Evolutionary conservation across 2,113 vertebrate genomes (phyloP).

Genomic region (Pseudorhombus dupliciocellatus): DNA sequence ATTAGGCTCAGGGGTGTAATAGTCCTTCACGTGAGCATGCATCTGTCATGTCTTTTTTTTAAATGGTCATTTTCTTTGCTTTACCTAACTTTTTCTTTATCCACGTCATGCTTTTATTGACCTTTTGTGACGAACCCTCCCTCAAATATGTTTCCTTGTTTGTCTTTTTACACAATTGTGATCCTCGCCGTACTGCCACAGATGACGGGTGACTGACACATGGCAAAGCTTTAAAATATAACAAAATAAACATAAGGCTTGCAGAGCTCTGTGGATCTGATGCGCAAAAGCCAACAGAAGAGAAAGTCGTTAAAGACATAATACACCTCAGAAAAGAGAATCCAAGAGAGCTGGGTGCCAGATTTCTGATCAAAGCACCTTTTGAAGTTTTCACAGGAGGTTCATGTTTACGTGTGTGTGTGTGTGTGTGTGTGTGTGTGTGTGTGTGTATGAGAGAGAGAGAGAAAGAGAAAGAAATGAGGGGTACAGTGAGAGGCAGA

Average conservation of each 20-base stretch:
- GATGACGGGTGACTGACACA: slow-evolving; percentile 37
- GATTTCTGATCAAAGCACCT: slow-evolving; percentile 79
- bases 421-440: slow-evolving; percentile 38
- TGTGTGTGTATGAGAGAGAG: slow-evolving; percentile 29
- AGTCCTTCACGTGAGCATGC: slow-evolving; percentile 18
- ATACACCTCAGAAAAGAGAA: slow-evolving; percentile 73
- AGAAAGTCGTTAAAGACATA: slow-evolving; percentile 72
- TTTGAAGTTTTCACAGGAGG: slow-evolving; percentile 75
- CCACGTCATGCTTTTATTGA: neutral
- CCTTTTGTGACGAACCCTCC: slow-evolving; percentile 20
- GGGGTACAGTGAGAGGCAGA: neutral
- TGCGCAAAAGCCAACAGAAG: slow-evolving; percentile 60
- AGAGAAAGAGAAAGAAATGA: slow-evolving; percentile 11
- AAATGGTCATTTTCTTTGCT: neutral
- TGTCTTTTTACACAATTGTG: slow-evolving; percentile 36
- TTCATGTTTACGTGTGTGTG: slow-evolving; percentile 46
- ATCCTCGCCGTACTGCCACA: slow-evolving; percentile 14
- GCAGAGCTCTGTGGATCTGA: slow-evolving; percentile 55
- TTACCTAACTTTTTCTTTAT: slow-evolving; percentile 16
- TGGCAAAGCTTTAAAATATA: slow-evolving; percentile 64
- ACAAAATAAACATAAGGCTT: slow-evolving; percentile 63
- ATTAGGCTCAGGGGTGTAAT: slow-evolving; percentile 61
- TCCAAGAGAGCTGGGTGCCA: slow-evolving; percentile 72
- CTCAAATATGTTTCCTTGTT: slow-evolving; percentile 11
- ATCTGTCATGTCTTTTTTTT: slow-evolving; percentile 11